Percentiles rank a stretch among this genome's conserved stretches.
Conservation (phyloP, 2,797 vertebrate genomes). For the Pangasius mekongensis region DNA sequence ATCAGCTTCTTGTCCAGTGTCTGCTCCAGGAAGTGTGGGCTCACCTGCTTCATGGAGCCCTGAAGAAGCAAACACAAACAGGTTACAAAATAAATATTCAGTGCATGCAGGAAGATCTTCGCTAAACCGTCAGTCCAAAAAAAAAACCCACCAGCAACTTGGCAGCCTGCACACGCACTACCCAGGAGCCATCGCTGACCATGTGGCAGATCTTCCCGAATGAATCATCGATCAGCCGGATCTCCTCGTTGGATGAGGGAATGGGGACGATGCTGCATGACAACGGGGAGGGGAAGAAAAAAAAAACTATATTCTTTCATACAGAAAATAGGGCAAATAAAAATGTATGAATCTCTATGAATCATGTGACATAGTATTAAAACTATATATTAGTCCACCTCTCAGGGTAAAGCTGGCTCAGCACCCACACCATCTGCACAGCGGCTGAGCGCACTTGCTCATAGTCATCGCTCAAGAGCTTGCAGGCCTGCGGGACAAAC, state of each 20-base stretch:
- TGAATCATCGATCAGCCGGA: constrained; percentile 92
- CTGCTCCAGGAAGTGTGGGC: constrained; percentile 96
- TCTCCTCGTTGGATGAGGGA: constrained; percentile 96
- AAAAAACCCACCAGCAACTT: constrained; percentile 87
- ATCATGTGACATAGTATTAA: background rate
- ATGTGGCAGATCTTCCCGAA: constrained; percentile 98
- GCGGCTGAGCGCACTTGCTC: constrained; percentile 96
- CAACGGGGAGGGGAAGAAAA: background rate
- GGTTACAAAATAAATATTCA: background rate
- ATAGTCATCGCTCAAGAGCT: constrained; percentile 90
- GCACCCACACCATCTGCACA: constrained; percentile 93
- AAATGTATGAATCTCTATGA: background rate
- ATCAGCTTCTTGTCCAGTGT: constrained; percentile 98
- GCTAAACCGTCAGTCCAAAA: background rate
- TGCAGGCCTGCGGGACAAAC: constrained; percentile 83
- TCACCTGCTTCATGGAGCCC: constrained; percentile 97
- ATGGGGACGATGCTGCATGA: constrained; percentile 91
- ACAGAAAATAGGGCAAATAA: background rate
- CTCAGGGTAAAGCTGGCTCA: constrained; percentile 94
- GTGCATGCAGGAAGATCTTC: background rate
- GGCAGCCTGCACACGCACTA: constrained; percentile 92
- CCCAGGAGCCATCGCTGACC: constrained; percentile 97
- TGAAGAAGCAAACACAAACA: constrained; percentile 59
- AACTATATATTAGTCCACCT: constrained; percentile 74
- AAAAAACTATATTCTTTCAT: background rate